Percentiles rank a stretch among this genome's conserved stretches.
phyloP scores from a whole-genome alignment of 2,888 invertebrate genomes.

The Deilephila elpenor region DNA sequence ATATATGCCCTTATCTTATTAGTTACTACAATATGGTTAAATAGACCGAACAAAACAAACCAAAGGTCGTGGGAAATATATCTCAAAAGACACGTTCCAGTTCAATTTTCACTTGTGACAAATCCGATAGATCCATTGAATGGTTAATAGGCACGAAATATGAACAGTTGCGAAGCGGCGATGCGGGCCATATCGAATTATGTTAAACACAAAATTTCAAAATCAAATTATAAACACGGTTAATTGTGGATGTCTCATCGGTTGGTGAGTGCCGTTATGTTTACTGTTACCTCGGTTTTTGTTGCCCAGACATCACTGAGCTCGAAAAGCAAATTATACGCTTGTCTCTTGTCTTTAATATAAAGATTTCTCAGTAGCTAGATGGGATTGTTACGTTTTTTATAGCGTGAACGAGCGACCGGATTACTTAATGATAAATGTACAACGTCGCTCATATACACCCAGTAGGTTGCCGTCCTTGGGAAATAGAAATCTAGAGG shows the following conservation, averaged over 20 bases:
- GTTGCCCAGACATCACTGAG: constrained; percentile 7
- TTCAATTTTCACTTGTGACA: neutral
- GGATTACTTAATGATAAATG: neutral
- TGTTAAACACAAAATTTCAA: constrained; percentile 35
- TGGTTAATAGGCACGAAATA: constrained; percentile 24
- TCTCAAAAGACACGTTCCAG: neutral
- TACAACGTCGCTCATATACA: too few species aligned
- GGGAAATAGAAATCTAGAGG: too few species aligned
- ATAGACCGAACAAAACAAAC: neutral
- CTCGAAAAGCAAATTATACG: neutral
- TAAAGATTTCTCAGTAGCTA: neutral
- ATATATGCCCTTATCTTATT: neutral
- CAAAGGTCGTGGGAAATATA: constrained; percentile 12
- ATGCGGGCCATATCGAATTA: constrained; percentile 29
- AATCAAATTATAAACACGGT: constrained; percentile 38
- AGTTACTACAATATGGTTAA: neutral
- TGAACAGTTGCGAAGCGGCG: constrained; percentile 7
- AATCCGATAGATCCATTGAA: constrained; percentile 10
- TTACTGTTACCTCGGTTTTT: constrained; percentile 42
- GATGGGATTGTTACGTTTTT: neutral
- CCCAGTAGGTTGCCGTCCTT: too few species aligned
- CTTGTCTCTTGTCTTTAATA: neutral
- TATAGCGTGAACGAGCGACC: neutral
- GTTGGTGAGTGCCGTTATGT: constrained; percentile 49
- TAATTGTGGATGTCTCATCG: constrained; percentile 47